Base-by-base conservation (phyloP, 2,888 invertebrate genomes). In the Pheosia tremula region DNA sequence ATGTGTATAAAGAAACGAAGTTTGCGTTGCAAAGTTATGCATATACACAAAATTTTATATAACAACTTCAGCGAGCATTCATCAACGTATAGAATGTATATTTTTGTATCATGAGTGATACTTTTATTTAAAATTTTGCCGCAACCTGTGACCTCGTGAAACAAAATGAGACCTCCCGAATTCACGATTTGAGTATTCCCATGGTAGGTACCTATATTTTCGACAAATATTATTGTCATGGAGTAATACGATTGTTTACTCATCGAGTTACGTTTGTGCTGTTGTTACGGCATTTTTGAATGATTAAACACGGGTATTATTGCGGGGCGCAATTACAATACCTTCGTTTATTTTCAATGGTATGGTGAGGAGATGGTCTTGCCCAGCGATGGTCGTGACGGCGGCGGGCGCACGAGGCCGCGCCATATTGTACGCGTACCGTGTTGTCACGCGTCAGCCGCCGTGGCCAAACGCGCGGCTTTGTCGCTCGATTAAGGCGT, bases 381-480 rank as follows among this genome's bases (percentile, higher is more conserved):
- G 62, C 69, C 69, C 69, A 70, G 64, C 71, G 62, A 61, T 63
- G 74, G 70, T 90, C 90, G 90, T 90, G 91, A 87, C 80, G 75
- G 70, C 64, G 66, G 65, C 64, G 68, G 71, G 74, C 71, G 71
- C 82, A 80, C 88, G 88, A 89, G 88, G 89, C 79, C 87, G 75
- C 76, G 71, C 73, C 73, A 75, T 77, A 85, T 86, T 87, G 84
- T 85, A 69, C 76, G 68, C 69, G 71, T 83, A 81, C 81, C 82
- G 80, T 75, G 77, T 62, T 77, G 86, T 91, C 90, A 91, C 89
- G 90, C 86, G 82, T 81, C 69, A 64, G 71, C 67, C 78, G 72
- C 74, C 62, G 72, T 74, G 75, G 81, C 83, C 80, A 82, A 82
- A 81, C 81, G 78, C 78, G 72, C 72, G 71, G 76, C 80, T 84